Evolutionary conservation across 2,888 invertebrate genomes (phyloP), one percentile per base, ranked within the genome.

Genomic region (Elysia crispata): DNA sequence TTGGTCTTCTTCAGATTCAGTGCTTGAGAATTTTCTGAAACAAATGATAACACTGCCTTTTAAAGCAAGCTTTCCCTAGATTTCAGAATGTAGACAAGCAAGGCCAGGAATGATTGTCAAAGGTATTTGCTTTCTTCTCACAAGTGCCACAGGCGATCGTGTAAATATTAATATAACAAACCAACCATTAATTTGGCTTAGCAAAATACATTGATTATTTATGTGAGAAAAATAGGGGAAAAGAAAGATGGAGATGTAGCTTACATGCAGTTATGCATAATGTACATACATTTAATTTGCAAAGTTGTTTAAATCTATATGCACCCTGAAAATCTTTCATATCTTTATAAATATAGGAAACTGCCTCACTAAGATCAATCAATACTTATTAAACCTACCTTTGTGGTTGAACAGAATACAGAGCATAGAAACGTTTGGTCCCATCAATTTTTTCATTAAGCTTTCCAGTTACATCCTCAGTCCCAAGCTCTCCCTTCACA

Each of bases 351-450:
- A n/a, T n/a, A n/a, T n/a, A n/a, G 20, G 20, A 18, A 28, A 72
- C 25, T 13, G 28, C 15, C n/a, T 23, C 18, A 8, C 0, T 31
- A 31, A 60, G 18, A 11, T 25, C 23, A 1, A 25, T 8, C 1
- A 33, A 20, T 31, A n/a, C 6, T 49, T 23, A 64, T 13, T 6
- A 25, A 67, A 67, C 67, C 18, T 23, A 67, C 50, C 62, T 85
- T 83, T 85, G 82, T 0, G 83, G 81, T 80, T 82, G 81, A 77
- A 83, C 83, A 11, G 82, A 80, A 79, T 86, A 86, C 23, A 86
- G 77, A 62, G 85, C 84, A 81, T 85, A 86, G 80, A 81, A 85
- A 77, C 83, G 80, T 18, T 81, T 79, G 28, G 54, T 60, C 0
- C 79, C 67, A 28, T 78, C 73, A 73, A 73, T 54, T 77, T 81